phyloP scores from a whole-genome alignment of 2,797 vertebrate species.

The Thaleichthys pacificus region DNA sequence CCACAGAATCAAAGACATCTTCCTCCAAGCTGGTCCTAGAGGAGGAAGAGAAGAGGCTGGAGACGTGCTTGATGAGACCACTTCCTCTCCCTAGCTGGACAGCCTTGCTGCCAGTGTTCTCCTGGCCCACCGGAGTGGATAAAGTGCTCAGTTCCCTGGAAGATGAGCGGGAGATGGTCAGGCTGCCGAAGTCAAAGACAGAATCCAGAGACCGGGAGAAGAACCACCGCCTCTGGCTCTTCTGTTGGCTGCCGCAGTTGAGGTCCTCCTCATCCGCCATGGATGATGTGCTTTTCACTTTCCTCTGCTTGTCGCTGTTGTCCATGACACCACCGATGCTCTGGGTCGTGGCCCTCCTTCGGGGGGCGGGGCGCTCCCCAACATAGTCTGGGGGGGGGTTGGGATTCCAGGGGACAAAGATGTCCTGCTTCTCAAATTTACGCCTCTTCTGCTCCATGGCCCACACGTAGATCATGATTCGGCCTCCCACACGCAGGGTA shows the following conservation, averaged over 20 bases:
- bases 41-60: conserved; percentile 71
- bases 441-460: conserved; percentile 81
- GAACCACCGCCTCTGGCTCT: conserved; percentile 71
- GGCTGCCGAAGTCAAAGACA: conserved; percentile 70
- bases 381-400: conserved; percentile 52
- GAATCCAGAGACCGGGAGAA: conserved; percentile 81
- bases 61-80: conserved; percentile 69
- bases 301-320: conserved; percentile 70
- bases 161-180: conserved; percentile 61
- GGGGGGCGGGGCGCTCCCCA: conserved; percentile 33
- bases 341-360: conserved; percentile 55
- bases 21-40: conserved; percentile 75
- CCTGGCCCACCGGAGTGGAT: conserved; percentile 53
- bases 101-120: conserved; percentile 36
- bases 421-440: conserved; percentile 83
- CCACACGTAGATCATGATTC: conserved; percentile 85
- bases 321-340: conserved; percentile 55
- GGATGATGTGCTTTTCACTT: conserved; percentile 72
- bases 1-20: conserved; percentile 67
- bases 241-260: conserved; percentile 48
- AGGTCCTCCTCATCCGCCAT: conserved; percentile 66
- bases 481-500: conserved; percentile 76
- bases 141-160: conserved; percentile 69
- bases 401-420: conserved; percentile 81
- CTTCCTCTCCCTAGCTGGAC: conserved; percentile 42